Base-by-base conservation (phyloP, 92 coral and sea anemone species). In the Heliopora coerulea region DNA sequence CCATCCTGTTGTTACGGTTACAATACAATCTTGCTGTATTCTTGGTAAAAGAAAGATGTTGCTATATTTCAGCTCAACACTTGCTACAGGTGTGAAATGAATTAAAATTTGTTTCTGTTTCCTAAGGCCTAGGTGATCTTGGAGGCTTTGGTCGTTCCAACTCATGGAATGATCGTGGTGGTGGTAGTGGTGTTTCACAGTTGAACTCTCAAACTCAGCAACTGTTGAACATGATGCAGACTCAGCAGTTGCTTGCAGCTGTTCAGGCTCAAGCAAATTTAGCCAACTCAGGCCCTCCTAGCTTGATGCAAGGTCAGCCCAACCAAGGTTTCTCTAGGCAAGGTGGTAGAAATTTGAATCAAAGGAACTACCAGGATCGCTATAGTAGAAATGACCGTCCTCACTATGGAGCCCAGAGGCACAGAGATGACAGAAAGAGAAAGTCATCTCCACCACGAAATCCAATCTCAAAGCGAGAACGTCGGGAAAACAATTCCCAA, bases 191-290 rank as follows among this genome's bases (percentile, higher is more conserved):
- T n/a, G 41, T 30, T 32, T 0, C 46, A 23, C 68, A 32, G 25
- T 10, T 66, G 33, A 66, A 66, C 19, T 18, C 30, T 48, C 62
- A 49, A 56, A 54, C 76, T 42, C 98, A 93, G 49, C 98, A 93
- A 79, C 57, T 93, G 13, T 81, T 93, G 88, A 96, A 96, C 39
- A 90, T 93, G 96, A 88, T 93, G 23, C 98, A 93, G 68, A 93
- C 98, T 0, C 98, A 93, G 79, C 91, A 96, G 39, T 68, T 93
- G 6, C 78, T 93, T 27, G 98, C 98, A 42, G 98, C 98, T 8
- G 88, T 90, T 63, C 96, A 93, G 49, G 96, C 95, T 0, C 96
- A 90, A 73, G 89, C 90, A 2, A 75, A 74, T 1, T 95, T 86
- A 69, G 89, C 90, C 8, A 75, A 79, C 64, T 60, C 59, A 35